Evolutionary conservation across 2,888 invertebrate species (phyloP).

Genomic region (Stenchaetothrips biformis): DNA sequence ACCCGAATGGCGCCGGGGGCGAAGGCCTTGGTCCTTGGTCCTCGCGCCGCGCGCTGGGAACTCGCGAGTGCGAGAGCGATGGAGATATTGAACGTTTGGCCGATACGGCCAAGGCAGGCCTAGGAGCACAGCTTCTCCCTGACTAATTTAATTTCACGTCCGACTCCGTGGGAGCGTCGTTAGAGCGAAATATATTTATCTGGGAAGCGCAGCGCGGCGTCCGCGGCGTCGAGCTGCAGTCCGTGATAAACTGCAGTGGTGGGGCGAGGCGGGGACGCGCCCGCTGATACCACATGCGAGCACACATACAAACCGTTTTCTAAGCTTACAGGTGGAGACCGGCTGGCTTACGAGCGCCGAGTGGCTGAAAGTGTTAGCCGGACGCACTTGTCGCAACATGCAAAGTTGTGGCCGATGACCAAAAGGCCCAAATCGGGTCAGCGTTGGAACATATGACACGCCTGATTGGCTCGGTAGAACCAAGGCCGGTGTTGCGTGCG

Average conservation of each 20-base stretch:
- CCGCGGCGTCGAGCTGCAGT: neutral
- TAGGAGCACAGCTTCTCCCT: neutral
- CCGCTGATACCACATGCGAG: neutral
- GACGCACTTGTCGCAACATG: too few relatives aligned
- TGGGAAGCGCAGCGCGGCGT: neutral
- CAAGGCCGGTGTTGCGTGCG: too few relatives aligned
- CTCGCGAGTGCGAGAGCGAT: neutral
- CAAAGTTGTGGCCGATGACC: too few relatives aligned
- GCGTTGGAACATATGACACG: too few relatives aligned
- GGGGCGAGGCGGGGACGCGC: neutral
- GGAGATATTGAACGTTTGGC: neutral
- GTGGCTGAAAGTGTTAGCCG: too few relatives aligned
- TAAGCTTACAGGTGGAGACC: too few relatives aligned
- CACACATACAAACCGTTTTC: neutral
- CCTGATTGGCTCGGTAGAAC: too few relatives aligned
- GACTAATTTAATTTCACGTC: slow-evolving; percentile 22
- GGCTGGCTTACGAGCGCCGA: too few relatives aligned
- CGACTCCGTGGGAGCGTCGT: slow-evolving; percentile 17
- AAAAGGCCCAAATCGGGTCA: too few relatives aligned
- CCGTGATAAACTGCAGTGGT: neutral
- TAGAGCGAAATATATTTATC: slow-evolving; percentile 16
- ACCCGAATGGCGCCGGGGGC: too few relatives aligned
- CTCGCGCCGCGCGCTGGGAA: too few relatives aligned
- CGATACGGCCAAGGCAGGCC: neutral
- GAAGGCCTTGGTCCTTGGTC: too few relatives aligned